Conservation (phyloP, 2,797 vertebrate genomes). For the Propithecus deckenii region DNA sequence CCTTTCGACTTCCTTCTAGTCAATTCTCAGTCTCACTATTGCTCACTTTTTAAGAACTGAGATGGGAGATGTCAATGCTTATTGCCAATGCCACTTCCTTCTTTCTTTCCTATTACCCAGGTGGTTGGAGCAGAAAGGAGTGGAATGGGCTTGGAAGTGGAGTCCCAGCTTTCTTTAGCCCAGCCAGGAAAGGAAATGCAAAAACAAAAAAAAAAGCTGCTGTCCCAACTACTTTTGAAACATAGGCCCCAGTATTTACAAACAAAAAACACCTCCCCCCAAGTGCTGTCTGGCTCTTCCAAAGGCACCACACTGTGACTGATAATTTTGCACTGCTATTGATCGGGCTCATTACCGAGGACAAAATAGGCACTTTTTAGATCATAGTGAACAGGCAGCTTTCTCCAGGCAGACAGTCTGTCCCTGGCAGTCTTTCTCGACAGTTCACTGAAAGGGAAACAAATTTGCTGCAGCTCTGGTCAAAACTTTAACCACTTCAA, state of each 20-base stretch:
- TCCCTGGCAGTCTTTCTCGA: conserved; percentile 54
- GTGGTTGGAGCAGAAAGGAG: not conserved
- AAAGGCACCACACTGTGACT: not conserved
- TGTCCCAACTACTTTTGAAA: not conserved
- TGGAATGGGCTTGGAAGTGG: not conserved
- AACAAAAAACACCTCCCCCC: not conserved
- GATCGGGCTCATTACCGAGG: not conserved
- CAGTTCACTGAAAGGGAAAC: conserved; percentile 69
- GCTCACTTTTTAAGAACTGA: not conserved
- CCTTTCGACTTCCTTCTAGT: conserved; percentile 12
- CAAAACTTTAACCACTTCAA: conserved; percentile 69
- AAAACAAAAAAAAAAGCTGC: not conserved
- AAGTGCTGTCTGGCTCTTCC: not conserved
- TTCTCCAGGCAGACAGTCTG: conserved; percentile 38
- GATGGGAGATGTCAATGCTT: not conserved
- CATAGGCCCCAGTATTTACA: not conserved
- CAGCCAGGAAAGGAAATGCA: not conserved
- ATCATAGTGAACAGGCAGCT: not conserved
- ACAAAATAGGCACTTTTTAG: conserved; percentile 40
- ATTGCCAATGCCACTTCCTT: not conserved
- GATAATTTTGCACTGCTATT: conserved; percentile 12
- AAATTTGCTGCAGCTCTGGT: conserved; percentile 83
- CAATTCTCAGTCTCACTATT: not conserved
- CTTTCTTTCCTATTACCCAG: not conserved
- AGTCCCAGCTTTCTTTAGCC: not conserved